phyloP scores from a whole-genome alignment of 2,113 vertebrate genomes.

The Catharus minimus region DNA sequence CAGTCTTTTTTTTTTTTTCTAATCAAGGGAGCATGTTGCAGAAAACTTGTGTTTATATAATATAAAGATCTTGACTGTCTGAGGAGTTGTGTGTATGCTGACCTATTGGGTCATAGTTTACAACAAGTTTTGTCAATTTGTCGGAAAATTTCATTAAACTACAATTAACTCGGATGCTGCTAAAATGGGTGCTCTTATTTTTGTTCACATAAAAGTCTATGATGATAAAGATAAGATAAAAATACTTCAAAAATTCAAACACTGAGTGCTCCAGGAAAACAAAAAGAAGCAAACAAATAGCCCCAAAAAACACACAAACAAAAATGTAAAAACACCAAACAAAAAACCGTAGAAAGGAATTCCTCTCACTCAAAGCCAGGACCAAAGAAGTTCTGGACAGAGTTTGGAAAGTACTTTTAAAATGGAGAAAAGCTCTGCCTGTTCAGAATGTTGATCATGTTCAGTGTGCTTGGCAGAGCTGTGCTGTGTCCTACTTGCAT shows the following conservation, averaged over 20 bases:
- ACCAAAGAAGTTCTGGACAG: neutral
- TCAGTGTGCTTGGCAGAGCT: neutral
- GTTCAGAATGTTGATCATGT: neutral
- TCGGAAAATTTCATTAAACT: neutral
- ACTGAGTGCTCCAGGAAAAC: neutral
- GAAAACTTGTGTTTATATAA: neutral
- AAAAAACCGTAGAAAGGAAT: neutral
- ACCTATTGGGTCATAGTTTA: neutral
- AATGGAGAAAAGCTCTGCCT: neutral
- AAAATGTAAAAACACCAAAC: neutral
- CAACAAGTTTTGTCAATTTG: neutral
- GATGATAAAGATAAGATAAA: neutral
- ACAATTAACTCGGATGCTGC: neutral
- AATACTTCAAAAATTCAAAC: neutral
- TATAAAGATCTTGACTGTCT: neutral
- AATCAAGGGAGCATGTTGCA: neutral
- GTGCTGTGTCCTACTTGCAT: neutral
- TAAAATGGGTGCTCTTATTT: neutral
- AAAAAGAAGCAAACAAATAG: neutral
- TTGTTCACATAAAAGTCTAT: neutral
- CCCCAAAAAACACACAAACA: fast-evolving
- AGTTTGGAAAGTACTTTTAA: neutral
- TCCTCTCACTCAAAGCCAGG: neutral
- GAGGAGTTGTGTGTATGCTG: neutral
- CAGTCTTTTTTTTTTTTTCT: neutral